Base-by-base conservation (phyloP, 2,888 invertebrate genomes). In the Idaea dimidiata region DNA sequence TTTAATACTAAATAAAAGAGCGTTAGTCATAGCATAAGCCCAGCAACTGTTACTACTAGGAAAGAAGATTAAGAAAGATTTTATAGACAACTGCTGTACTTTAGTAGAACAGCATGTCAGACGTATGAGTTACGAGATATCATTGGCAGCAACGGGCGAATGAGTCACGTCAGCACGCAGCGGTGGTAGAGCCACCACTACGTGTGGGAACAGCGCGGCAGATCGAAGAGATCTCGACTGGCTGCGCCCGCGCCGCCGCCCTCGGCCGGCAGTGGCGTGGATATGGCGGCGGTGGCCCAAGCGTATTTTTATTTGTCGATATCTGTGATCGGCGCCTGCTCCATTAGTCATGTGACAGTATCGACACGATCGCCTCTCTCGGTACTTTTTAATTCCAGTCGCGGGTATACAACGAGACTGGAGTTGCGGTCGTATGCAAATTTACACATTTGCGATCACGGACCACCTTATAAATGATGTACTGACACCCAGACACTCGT, bases 331-430 rank as follows among this genome's bases (percentile, higher is more conserved):
- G 91, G 91, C 91, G 91, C 90, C 90, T 83, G 87, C 86, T 86
- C 91, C 91, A 91, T 91, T 92, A 91, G 89, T 92, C 91, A 91
- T 87, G 85, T 91, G 91, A 91, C 91, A 90, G 82, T 91, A 91
- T 91, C 91, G 88, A 89, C 87, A 84, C 80, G 82, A 86, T 84
- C 91, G 91, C 91, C 83, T 77, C 80, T 83, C 86, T 84, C 86
- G 80, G 80, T 82, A 81, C 80, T 79, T 18, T 88, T 87, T 87
- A 87, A 87, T 84, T 86, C 87, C 84, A 84, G 72, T 81, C 83
- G 86, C 82, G 81, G 86, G 83, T 43, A 10, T 43, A 43, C 83
- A 76, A 81, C 81, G 73, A 80, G 81, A 81, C 80, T 80, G 77
- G 77, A 81, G 80, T 77, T 77, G 82, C 80, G 72, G 78, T 77